These are phyloP conservation scores for Meiosimyza decipiens DNA, from an alignment of 2,888 invertebrate genomes.

Conservation along the genomic window DNA sequence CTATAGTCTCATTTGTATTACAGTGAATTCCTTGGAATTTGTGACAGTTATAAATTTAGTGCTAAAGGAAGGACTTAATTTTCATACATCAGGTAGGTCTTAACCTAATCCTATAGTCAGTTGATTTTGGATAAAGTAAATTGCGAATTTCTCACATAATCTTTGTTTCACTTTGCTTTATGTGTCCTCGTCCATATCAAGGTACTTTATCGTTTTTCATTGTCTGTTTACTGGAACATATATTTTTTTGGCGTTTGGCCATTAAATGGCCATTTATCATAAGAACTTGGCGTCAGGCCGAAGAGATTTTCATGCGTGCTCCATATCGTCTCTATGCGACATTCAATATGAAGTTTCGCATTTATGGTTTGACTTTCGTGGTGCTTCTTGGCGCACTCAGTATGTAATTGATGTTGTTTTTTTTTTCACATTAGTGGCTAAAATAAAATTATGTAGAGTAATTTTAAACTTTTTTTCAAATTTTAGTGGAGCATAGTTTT, in stretches of 20 bases:
- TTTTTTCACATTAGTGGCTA: neutral
- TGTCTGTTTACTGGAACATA: constrained; percentile 59
- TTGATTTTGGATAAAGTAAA: too few species aligned
- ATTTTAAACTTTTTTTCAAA: neutral
- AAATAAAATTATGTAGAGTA: neutral
- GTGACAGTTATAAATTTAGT: constrained; percentile 51
- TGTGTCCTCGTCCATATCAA: constrained; percentile 8
- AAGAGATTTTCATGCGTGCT: constrained; percentile 58
- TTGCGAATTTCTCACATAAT: neutral
- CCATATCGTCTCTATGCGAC: constrained; percentile 60
- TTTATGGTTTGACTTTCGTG: constrained; percentile 50
- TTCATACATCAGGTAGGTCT: constrained; percentile 55
- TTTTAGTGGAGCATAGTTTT: constrained; percentile 58
- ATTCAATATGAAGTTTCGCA: constrained; percentile 56
- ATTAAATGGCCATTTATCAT: constrained; percentile 61
- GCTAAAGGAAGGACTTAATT: constrained; percentile 50
- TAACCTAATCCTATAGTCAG: too few species aligned
- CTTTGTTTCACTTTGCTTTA: neutral
- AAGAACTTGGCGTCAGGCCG: constrained; percentile 57
- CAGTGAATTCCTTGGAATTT: constrained; percentile 57
- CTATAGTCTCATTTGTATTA: constrained; percentile 51
- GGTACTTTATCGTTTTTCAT: constrained; percentile 54
- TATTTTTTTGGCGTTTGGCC: constrained; percentile 62
- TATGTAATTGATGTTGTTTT: constrained; percentile 42
- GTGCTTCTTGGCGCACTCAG: constrained; percentile 57